phyloP scores from a whole-genome alignment of 2,113 vertebrate species.

The Thomomys bottae region DNA sequence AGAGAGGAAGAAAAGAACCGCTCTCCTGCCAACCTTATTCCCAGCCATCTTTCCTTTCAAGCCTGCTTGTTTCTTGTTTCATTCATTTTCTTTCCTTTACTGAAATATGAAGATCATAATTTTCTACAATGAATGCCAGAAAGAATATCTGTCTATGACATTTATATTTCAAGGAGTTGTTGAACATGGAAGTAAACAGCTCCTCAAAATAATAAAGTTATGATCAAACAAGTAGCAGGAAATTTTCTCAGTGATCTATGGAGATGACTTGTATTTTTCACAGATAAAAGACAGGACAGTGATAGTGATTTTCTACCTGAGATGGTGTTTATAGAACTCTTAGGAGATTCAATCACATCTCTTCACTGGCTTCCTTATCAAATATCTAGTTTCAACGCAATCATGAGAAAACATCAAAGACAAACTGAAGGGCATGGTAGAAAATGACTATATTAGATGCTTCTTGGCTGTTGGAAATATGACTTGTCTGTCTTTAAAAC shows the following conservation, averaged over 20 bases:
- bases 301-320: not conserved
- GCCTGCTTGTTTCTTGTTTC: not conserved
- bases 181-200: not conserved
- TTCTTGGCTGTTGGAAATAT: not conserved
- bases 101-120: constrained; percentile 20
- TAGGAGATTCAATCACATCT: not conserved
- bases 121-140: constrained; percentile 34
- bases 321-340: not conserved
- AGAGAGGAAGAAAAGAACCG: not conserved
- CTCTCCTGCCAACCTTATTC: not conserved
- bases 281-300: constrained; percentile 10
- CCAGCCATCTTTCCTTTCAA: not conserved
- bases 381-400: not conserved
- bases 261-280: constrained; percentile 21
- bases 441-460: not conserved
- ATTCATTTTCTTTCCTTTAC: constrained; percentile 9
- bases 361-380: not conserved
- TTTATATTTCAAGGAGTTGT: not conserved
- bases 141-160: not conserved
- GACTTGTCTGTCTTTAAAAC: not conserved
- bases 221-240: not conserved
- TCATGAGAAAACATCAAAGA: not conserved
- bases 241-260: not conserved
- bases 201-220: not conserved
- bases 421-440: not conserved